A percentile compares a stretch with the other conserved stretches of the same genome.
These are phyloP conservation scores for Bombyx mandarina DNA, from an alignment of 1,140 invertebrate genomes.

Conservation along the genomic window DNA sequence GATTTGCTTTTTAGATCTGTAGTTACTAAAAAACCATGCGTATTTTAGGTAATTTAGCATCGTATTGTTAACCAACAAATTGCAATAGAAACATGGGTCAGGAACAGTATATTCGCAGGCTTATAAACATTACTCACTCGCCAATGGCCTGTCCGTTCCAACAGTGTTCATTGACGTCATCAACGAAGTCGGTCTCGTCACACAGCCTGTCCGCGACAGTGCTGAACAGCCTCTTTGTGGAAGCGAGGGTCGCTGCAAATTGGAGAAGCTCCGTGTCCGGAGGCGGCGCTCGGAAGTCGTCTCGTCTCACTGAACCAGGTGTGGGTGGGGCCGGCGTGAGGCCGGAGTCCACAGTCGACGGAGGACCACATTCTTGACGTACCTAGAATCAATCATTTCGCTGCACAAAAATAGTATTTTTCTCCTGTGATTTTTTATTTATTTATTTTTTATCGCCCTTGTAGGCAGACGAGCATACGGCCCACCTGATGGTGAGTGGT, in stretches of 20 bases:
- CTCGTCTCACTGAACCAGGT: slow-evolving; percentile 30
- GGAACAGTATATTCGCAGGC: too few species aligned
- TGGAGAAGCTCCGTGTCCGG: slow-evolving; percentile 73
- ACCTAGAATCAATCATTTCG: slow-evolving; percentile 52
- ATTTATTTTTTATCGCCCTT: too few species aligned
- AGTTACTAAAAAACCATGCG: too few species aligned
- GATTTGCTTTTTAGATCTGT: too few species aligned
- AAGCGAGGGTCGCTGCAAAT: slow-evolving; percentile 76
- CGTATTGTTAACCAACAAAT: too few species aligned
- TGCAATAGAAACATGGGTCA: too few species aligned
- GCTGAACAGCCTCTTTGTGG: slow-evolving; percentile 79
- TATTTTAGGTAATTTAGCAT: too few species aligned
- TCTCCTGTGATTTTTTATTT: too few species aligned
- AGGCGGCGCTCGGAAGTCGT: slow-evolving; percentile 49
- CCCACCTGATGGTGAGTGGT: too few species aligned
- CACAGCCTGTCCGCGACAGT: slow-evolving; percentile 80
- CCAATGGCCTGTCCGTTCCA: slow-evolving; percentile 84
- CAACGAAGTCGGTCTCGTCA: slow-evolving; percentile 73
- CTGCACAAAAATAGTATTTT: too few species aligned
- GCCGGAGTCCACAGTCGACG: slow-evolving; percentile 43
- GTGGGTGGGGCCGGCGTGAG: slow-evolving; percentile 26
- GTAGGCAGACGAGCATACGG: too few species aligned
- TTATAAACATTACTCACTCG: slow-evolving; percentile 75
- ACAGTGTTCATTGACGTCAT: slow-evolving; percentile 74
- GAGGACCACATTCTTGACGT: slow-evolving; percentile 69